Evolutionary conservation across 2,797 vertebrate genomes (phyloP), one percentile per base, ranked within the genome.

Genomic region (Melanotaenia nigrans): DNA sequence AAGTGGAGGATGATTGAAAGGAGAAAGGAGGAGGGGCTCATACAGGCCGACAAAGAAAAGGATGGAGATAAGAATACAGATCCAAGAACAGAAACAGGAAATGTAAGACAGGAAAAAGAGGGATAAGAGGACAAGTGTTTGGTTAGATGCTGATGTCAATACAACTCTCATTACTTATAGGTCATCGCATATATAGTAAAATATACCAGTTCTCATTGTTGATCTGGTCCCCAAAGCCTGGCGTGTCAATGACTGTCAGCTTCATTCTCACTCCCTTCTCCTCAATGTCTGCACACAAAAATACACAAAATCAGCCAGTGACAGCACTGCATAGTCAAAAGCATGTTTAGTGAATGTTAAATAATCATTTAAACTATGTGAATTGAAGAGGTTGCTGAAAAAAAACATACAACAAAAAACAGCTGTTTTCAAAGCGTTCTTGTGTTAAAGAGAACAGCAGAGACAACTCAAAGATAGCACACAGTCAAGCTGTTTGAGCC

Each of bases 261-360:
- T 99, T 99, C 98, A 99, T 99, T 67, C 96, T 96, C 66, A 99
- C 97, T 0, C 97, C 97, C 62, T 99, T 99, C 92, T 99, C 98
- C 81, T 99, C 98, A 0, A 99, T 96, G 71, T 99, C 98, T 99
- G 90, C 36, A 80, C 16, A 74, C 36, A 75, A n/a, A 59, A 45
- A 40, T 40, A 67, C 53, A 75, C 49, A 47, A 11, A 10, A n/a
- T 71, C 24, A 66, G 7, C 54, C 5, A 49, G 28, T 30, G 40
- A n/a, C 65, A 71, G 36, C 28, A 53, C 42, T 5, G 42, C 42
- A 20, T 20, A 8, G 3, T 49, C 20, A n/a, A 56, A 61, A 25
- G 3, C 12, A 35, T 32, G 13, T 5, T 20, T 18, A 10, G 33
- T n/a, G 58, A 13, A 24, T 22, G 38, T 59, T 38, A 38, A 4